Percentiles rank a stretch among this genome's conserved stretches.
Evolutionary conservation across 2,113 vertebrate species (phyloP).

Genomic region (Myotis lucifugus): DNA sequence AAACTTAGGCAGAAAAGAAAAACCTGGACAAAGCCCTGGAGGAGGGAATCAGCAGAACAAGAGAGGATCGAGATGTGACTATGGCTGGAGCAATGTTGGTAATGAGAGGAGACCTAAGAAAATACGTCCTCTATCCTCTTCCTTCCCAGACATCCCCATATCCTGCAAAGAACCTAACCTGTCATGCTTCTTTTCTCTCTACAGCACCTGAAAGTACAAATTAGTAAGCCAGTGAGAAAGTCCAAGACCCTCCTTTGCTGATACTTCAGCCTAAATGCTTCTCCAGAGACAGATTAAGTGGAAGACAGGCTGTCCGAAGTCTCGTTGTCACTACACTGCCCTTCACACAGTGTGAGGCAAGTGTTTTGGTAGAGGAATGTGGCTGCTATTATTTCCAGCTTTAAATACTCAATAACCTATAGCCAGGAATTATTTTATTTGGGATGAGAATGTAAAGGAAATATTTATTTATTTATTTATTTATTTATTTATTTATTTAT

Average conservation of each 20-base stretch:
- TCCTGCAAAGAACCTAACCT: background rate
- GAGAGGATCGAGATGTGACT: background rate
- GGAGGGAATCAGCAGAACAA: background rate
- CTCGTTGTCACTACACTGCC: background rate
- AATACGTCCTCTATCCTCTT: background rate
- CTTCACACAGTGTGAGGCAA: background rate
- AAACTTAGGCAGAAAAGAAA: conserved; percentile 33
- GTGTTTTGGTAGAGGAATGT: background rate
- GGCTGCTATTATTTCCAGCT: conserved; percentile 48
- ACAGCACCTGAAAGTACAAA: background rate
- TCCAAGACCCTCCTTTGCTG: background rate
- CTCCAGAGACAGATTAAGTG: background rate
- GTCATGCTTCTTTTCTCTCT: background rate
- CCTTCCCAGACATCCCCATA: background rate
- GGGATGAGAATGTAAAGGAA: background rate
- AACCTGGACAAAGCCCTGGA: background rate
- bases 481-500: too few species aligned
- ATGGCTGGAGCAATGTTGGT: background rate
- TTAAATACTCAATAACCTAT: background rate
- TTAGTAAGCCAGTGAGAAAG: background rate
- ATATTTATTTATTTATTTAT: too few species aligned
- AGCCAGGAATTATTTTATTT: conserved; percentile 39
- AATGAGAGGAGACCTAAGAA: background rate
- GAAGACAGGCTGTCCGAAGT: background rate
- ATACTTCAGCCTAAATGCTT: background rate